Percentiles rank a stretch among this genome's conserved stretches.
Conservation (phyloP, 1,140 invertebrate species). For the Samia ricini region DNA sequence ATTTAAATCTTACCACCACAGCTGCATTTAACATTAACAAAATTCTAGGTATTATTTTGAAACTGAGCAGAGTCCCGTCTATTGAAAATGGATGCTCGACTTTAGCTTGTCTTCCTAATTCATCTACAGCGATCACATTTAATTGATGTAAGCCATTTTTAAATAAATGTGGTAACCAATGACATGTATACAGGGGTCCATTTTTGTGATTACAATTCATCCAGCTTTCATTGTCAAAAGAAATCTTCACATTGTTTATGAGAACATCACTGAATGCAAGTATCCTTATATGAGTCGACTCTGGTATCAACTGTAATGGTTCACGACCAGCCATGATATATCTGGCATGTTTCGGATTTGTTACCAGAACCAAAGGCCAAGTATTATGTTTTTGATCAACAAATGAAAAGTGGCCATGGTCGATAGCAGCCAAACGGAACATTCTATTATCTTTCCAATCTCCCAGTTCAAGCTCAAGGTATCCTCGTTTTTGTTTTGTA, state of each 20-base stretch:
- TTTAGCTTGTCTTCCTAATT: constrained; percentile 77
- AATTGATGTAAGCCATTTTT: constrained; percentile 84
- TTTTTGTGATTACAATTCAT: constrained; percentile 78
- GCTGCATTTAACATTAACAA: constrained; percentile 87
- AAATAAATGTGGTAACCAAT: constrained; percentile 85
- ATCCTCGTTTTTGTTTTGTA: constrained; percentile 89
- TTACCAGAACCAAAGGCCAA: constrained; percentile 91
- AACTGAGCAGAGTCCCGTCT: constrained; percentile 83
- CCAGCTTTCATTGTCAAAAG: constrained; percentile 80
- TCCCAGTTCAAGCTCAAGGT: constrained; percentile 92
- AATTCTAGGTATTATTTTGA: constrained; percentile 83
- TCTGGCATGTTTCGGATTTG: constrained; percentile 92
- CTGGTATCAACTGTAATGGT: constrained; percentile 81
- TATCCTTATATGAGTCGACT: constrained; percentile 90
- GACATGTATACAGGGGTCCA: constrained; percentile 84
- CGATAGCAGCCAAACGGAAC: constrained; percentile 90
- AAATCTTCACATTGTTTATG: constrained; percentile 85
- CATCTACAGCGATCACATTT: constrained; percentile 82
- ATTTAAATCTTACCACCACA: constrained; percentile 80
- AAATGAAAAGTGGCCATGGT: constrained; percentile 95
- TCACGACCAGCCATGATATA: constrained; percentile 86
- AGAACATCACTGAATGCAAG: constrained; percentile 85
- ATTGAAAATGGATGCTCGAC: constrained; percentile 87
- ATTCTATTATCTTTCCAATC: constrained; percentile 96
- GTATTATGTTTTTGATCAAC: constrained; percentile 85